Conservation (phyloP, 1,140 invertebrate species). For the Himalopsyche phryganea region DNA sequence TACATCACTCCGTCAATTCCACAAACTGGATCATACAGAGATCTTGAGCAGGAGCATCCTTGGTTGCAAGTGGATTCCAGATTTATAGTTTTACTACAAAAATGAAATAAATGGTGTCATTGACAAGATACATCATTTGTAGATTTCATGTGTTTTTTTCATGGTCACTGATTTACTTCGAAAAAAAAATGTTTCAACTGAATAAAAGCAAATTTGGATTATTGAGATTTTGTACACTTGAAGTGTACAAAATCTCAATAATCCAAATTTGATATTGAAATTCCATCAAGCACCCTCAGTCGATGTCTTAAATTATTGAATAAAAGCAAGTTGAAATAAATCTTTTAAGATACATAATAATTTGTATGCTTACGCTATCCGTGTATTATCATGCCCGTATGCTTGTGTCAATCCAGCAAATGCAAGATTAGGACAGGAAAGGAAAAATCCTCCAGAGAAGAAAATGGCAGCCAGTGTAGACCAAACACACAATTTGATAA, state of each 20-base stretch:
- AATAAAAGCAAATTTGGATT: no score
- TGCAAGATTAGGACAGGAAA: constrained; percentile 69
- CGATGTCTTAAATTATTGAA: background rate
- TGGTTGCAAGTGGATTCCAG: constrained; percentile 58
- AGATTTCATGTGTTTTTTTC: no score
- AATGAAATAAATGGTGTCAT: no score
- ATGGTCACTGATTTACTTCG: no score
- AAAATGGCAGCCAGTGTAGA: constrained; percentile 58
- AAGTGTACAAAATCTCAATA: no score
- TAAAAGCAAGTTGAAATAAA: background rate
- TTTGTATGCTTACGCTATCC: constrained; percentile 44
- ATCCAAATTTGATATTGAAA: no score
- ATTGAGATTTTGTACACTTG: no score
- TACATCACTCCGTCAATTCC: constrained; percentile 76
- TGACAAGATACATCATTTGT: no score
- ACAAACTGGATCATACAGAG: constrained; percentile 66
- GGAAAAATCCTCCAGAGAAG: constrained; percentile 63
- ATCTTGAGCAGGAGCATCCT: constrained; percentile 58
- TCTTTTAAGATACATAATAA: background rate
- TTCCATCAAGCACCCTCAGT: no score
- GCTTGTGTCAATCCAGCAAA: constrained; percentile 71
- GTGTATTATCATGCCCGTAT: constrained; percentile 46
- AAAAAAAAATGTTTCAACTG: no score
- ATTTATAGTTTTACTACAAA: constrained; percentile 35
- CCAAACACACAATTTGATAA: constrained; percentile 69